Base-by-base conservation (phyloP, 2,113 vertebrate species). In the Burhinus oedicnemus region DNA sequence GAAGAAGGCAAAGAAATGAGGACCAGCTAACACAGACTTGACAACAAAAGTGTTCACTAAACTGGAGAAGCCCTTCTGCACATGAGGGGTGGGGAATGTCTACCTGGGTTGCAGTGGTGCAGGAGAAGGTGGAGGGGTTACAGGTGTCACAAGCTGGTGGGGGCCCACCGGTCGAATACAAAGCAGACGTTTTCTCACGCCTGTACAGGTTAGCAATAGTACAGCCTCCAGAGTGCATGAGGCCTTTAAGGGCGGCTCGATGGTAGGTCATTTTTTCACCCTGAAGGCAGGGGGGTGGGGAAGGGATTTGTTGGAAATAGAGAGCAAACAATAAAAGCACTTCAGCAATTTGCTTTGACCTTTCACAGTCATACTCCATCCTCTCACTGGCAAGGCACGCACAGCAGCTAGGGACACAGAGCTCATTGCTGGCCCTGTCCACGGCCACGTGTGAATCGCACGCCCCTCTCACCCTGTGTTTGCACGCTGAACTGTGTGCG, bases 401-500 rank as follows among this genome's bases (percentile, higher is more conserved):
- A 1, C 54, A 77, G 64, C 89, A 89, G 72, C 72, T 11, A 27
- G 47, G 36, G 60, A 27, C 11, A 0, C 17, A 55, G 61, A 58
- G 61, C 17, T 16, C 4, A 0, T 16, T 57, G 64, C 54, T 72
- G 72, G 54, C 76, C 44, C 51, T 54, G 47, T 51, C n/a, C 49
- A 4, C 0, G 0, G 13, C 75, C n/a, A 2, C 1, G 8, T 54
- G 66, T 45, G 44, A 25, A 8, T 55, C 0, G 3, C 40, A 12
- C 6, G 1, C 29, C 51, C n/a, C 64, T 30, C 77, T 64, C 30
- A 4, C 38, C 58, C 62, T 9, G 7, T 26, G 15, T 44, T 10
- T 77, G 26, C 45, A 12, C 4, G 6, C 57, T 29, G 11, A 15
- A 8, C 7, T 17, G 49, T 11, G 27, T 0, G 0, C 0, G 1